Conservation (phyloP, 2,797 vertebrate genomes). For the Tokudaia tokunoshimensis region DNA sequence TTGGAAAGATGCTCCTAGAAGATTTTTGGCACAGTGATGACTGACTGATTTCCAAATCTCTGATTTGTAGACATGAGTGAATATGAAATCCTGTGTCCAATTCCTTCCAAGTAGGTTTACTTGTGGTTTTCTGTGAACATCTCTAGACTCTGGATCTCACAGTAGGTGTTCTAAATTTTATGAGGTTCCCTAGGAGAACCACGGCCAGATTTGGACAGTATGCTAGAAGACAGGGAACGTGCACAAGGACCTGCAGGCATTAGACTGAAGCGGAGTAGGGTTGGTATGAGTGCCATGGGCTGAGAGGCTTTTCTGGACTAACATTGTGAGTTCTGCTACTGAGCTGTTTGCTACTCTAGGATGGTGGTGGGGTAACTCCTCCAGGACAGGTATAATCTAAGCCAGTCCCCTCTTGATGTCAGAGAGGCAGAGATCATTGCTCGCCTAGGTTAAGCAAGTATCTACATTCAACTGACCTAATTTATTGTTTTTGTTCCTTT, state of each 20-base stretch:
- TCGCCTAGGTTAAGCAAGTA: slow-evolving; percentile 64
- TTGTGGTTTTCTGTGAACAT: background rate
- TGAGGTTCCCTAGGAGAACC: background rate
- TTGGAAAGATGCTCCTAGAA: background rate
- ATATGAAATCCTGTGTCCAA: background rate
- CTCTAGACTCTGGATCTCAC: background rate
- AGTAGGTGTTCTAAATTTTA: background rate
- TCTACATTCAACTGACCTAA: slow-evolving; percentile 74
- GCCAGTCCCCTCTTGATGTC: slow-evolving; percentile 45
- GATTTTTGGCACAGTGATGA: background rate
- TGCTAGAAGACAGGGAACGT: background rate
- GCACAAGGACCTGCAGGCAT: background rate
- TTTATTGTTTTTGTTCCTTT: slow-evolving; percentile 87
- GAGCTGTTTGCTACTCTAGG: background rate
- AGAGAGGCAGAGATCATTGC: background rate
- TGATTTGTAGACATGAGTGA: background rate
- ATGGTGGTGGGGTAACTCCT: background rate
- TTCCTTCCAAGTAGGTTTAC: background rate
- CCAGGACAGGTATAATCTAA: background rate
- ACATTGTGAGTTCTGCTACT: background rate
- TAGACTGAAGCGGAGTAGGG: background rate
- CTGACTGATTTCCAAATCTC: background rate
- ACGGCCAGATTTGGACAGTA: background rate
- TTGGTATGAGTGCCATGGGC: background rate
- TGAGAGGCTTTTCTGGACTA: background rate